Evolutionary conservation across 2,113 vertebrate species (phyloP), one percentile per base, ranked within the genome.

Genomic region (Xiphophorus hellerii): DNA sequence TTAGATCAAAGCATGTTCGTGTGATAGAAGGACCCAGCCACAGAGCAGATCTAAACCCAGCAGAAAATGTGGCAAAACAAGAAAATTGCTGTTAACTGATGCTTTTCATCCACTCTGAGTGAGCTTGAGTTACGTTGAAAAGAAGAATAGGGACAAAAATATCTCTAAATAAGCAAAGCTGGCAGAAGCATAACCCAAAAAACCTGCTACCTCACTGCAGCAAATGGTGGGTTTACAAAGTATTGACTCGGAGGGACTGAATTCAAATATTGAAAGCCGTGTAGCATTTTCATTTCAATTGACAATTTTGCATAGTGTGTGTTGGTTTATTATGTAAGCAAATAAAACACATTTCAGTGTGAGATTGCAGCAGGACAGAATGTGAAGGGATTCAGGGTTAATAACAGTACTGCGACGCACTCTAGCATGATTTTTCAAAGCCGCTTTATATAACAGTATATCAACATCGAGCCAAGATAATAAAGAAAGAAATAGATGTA

Each of bases 391-490:
- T 58, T n/a, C 51, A 58, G 22, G 51, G 25, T 58, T 25, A n/a
- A 58, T n/a, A 58, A 58, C 17, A n/a, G 51, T n/a, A 25, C 25
- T 58, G 51, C 51, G 25, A n/a, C 5, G 51, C 51, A n/a, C 51
- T 58, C 22, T 58, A n/a, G 2, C 51, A 58, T 58, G 51, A 17
- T n/a, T 58, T 37, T 77, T 63, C 8, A 48, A 68, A 27, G 54
- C 12, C 35, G 27, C 81, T 78, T 79, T 87, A 75, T 66, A 73
- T 81, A 85, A 87, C n/a, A 66, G 29, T 27, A 64, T 64, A 54
- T 25, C 61, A 74, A 66, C 73, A 54, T 31, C 60, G 37, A 12
- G 73, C 61, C 27, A 73, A 62, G n/a, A 44, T 44, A 66, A n/a
- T 25, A 73, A 4, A 5, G 0, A 73, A 48, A 62, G 39, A 81